Evolutionary conservation across 2,113 vertebrate genomes (phyloP).

Genomic region (Colius striatus): DNA sequence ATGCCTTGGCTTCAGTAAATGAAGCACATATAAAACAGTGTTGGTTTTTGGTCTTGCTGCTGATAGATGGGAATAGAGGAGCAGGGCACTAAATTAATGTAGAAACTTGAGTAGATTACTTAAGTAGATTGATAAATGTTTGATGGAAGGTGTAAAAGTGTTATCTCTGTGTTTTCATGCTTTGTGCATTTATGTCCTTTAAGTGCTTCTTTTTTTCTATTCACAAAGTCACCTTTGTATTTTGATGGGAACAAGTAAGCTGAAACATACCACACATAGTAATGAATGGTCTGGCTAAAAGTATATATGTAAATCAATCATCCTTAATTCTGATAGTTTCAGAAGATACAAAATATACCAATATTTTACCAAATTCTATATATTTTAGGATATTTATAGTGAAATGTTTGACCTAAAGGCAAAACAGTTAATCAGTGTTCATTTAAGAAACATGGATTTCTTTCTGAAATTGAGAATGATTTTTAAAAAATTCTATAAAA

Average conservation of each 20-base stretch:
- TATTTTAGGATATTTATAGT: neutral
- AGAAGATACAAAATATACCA: neutral
- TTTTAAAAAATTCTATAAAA: neutral
- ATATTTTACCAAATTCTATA: neutral
- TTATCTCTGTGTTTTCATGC: neutral
- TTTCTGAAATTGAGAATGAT: neutral
- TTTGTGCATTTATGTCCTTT: neutral
- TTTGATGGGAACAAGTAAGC: neutral
- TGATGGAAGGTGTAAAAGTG: neutral
- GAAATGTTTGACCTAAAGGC: neutral
- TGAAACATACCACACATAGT: neutral
- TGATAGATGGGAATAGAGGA: neutral
- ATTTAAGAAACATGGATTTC: neutral
- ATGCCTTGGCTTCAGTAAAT: neutral
- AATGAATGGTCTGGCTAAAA: neutral
- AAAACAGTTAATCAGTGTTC: neutral
- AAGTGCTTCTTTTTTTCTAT: neutral
- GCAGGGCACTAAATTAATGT: neutral
- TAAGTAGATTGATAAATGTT: neutral
- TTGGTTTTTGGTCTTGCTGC: neutral
- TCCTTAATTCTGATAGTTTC: neutral
- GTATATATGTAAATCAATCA: neutral
- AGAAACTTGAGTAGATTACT: neutral
- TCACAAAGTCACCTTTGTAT: neutral
- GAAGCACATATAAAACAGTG: neutral